Conservation (phyloP, 2,888 invertebrate species). For the Monoplex corrugatus region DNA sequence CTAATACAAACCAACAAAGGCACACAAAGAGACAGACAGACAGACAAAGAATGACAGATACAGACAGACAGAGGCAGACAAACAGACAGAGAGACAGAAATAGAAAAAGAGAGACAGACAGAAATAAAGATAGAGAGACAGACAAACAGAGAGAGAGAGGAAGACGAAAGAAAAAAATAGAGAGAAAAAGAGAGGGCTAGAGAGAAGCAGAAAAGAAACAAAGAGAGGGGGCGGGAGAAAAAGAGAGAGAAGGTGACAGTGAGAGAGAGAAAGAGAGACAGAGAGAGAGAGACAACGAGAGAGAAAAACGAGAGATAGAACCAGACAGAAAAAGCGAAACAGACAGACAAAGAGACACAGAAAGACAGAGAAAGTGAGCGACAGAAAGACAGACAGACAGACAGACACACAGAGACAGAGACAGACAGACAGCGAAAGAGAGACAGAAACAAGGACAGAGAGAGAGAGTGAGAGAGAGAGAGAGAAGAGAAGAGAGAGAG, state of each 20-base stretch:
- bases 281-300: neutral
- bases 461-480: neutral
- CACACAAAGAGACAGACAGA: neutral
- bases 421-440: neutral
- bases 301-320: neutral
- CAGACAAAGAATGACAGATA: neutral
- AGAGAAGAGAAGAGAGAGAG: neutral
- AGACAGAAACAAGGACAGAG: neutral
- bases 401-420: neutral
- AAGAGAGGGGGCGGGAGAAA: neutral
- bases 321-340: neutral
- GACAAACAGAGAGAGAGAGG: neutral
- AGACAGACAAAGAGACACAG: slow-evolving; percentile 9
- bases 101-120: neutral
- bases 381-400: neutral
- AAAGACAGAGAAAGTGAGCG: neutral
- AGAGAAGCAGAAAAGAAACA: neutral
- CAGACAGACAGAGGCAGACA: neutral
- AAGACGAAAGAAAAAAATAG: neutral
- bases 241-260: neutral
- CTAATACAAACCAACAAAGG: neutral
- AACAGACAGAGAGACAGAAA: neutral
- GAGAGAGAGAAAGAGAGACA: neutral
- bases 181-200: neutral
- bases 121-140: neutral